Percentiles rank a stretch among this genome's conserved stretches.
Conservation (phyloP, 2,113 vertebrate genomes). For the Labeo rohita region DNA sequence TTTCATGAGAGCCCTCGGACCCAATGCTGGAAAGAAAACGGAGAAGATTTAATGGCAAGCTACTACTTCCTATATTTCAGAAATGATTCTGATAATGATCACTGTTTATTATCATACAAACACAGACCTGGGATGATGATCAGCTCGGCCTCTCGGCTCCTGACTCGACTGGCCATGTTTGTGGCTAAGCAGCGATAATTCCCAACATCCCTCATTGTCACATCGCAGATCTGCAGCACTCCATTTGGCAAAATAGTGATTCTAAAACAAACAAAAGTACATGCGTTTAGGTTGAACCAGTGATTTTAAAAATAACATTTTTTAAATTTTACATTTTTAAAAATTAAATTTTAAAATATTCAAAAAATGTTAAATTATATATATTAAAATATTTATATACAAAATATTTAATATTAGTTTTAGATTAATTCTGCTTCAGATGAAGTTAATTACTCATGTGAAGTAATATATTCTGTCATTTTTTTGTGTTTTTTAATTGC, state of each 20-base stretch:
- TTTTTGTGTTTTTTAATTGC: not conserved
- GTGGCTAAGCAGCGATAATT: constrained; percentile 88
- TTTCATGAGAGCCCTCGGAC: constrained; percentile 75
- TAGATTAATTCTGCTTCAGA: too few species aligned
- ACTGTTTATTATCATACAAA: not conserved
- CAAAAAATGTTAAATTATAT: too few species aligned
- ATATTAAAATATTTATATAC: too few species aligned
- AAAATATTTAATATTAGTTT: too few species aligned
- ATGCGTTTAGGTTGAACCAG: too few species aligned
- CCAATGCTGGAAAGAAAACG: constrained; percentile 68
- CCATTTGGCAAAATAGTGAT: constrained; percentile 88
- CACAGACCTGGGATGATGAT: constrained; percentile 84
- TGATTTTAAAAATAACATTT: too few species aligned
- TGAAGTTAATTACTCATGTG: too few species aligned
- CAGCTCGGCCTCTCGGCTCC: constrained; percentile 84
- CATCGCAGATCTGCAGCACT: constrained; percentile 90
- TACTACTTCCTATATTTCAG: not conserved
- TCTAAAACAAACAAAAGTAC: constrained; percentile 69
- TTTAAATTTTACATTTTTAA: too few species aligned
- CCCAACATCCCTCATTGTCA: constrained; percentile 83
- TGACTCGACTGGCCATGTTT: constrained; percentile 78
- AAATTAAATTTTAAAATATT: too few species aligned
- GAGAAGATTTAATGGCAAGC: not conserved
- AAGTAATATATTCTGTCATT: too few species aligned
- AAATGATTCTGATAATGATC: not conserved